Conservation (phyloP, 2,888 invertebrate species). For the Dolomedes plantarius region DNA sequence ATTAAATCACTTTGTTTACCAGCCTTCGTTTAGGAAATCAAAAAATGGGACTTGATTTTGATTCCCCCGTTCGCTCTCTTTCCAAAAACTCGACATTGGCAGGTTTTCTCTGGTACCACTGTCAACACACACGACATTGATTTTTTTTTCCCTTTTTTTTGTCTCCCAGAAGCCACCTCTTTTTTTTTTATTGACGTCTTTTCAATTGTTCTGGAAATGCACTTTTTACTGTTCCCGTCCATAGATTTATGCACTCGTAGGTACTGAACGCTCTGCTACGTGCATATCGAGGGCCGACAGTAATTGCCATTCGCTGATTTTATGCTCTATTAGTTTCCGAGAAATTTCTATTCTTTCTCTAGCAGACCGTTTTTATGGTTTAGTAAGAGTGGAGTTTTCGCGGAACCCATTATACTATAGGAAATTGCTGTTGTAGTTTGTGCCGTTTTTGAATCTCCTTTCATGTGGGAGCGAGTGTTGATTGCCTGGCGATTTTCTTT, state of each 20-base stretch:
- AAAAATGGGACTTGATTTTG: background rate
- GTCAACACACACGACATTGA: too few relatives aligned
- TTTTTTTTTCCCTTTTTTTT: background rate
- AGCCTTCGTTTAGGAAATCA: background rate
- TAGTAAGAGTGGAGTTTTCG: conserved; percentile 8
- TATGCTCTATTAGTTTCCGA: conserved; percentile 15
- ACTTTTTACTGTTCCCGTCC: conserved; percentile 5
- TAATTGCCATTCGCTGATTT: conserved; percentile 10
- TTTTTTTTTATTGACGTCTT: background rate
- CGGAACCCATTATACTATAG: background rate
- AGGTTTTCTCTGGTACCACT: too few relatives aligned
- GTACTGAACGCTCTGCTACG: conserved; percentile 8
- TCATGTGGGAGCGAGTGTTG: background rate
- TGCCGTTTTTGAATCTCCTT: background rate
- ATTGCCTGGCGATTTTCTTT: background rate
- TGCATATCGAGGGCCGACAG: conserved; percentile 12
- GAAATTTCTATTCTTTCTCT: conserved; percentile 1
- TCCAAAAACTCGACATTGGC: background rate
- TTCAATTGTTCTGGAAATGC: background rate
- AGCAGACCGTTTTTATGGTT: background rate
- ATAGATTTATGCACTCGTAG: background rate
- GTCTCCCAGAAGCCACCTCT: background rate
- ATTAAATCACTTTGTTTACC: conserved; percentile 2
- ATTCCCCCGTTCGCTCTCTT: background rate
- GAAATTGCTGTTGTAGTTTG: background rate